A percentile compares a stretch with the other conserved stretches of the same genome.
Evolutionary conservation across 2,797 vertebrate species (phyloP).

Genomic region (Halcyon chelicuti): DNA sequence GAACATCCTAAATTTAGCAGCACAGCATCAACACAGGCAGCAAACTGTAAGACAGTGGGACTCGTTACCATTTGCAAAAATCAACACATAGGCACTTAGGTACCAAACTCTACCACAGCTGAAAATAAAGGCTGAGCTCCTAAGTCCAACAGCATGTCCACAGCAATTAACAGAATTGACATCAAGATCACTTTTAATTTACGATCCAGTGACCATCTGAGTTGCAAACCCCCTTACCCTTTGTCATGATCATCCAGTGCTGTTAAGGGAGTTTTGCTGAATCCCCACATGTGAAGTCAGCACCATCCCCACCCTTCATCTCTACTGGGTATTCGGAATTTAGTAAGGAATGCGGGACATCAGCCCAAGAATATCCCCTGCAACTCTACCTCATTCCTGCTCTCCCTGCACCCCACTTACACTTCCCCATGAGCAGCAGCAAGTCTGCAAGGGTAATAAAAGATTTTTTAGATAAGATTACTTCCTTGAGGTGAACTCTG

Average conservation of each 20-base stretch:
- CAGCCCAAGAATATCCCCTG: background rate
- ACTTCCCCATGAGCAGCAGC: background rate
- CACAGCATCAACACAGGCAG: background rate
- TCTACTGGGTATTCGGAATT: background rate
- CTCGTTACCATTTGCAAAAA: background rate
- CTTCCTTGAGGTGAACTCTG: background rate
- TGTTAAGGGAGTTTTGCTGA: background rate
- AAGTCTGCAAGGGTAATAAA: background rate
- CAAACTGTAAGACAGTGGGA: background rate
- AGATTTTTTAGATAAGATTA: background rate
- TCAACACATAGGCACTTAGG: background rate
- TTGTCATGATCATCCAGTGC: background rate
- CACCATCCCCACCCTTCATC: background rate
- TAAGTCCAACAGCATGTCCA: background rate
- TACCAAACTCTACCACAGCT: background rate
- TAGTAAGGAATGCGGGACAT: background rate
- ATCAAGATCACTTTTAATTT: background rate
- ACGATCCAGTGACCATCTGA: background rate
- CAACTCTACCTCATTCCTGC: background rate
- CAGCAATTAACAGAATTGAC: background rate
- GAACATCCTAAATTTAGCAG: background rate
- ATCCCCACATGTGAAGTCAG: fast-evolving
- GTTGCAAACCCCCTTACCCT: background rate
- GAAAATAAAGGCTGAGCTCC: background rate
- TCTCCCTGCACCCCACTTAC: background rate